These are phyloP conservation scores for Lasioglossum lativentre DNA, from an alignment of 2,888 invertebrate species.

Conservation along the genomic window DNA sequence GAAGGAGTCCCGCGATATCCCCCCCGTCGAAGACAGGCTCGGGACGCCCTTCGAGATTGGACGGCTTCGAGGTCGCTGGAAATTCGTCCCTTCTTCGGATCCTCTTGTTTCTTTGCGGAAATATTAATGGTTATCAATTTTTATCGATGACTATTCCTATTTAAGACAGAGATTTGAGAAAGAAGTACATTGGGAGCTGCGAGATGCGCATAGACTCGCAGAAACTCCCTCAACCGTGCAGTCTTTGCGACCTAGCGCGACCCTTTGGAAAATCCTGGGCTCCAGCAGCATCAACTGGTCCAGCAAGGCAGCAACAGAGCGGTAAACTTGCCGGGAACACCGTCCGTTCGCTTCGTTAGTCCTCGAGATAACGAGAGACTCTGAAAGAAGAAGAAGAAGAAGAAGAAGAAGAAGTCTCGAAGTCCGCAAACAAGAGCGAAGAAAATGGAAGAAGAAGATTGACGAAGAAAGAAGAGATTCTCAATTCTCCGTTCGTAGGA, in stretches of 20 bases:
- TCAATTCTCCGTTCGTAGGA: constrained; percentile 24
- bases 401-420: constrained; percentile 8
- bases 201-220: too few species aligned
- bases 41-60: background rate
- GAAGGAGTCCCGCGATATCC: constrained; percentile 11
- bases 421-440: constrained; percentile 14
- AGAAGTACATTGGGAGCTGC: too few species aligned
- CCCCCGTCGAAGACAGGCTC: background rate
- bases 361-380: background rate
- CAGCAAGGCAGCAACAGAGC: background rate
- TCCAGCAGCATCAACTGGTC: background rate
- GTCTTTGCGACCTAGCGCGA: background rate
- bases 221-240: background rate
- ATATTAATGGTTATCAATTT: background rate
- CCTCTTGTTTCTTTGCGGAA: background rate
- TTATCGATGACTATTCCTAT: background rate
- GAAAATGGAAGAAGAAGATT: constrained; percentile 10
- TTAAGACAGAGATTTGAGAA: background rate
- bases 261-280: background rate
- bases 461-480: background rate
- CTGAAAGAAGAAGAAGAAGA: constrained; percentile 11
- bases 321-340: background rate
- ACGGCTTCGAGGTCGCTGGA: constrained; percentile 3
- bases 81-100: background rate
- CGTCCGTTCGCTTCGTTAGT: constrained; percentile 3